Percentiles rank a stretch among this genome's conserved stretches.
These are phyloP conservation scores for Oreortyx pictus DNA, from an alignment of 2,797 vertebrate genomes.

Conservation along the genomic window DNA sequence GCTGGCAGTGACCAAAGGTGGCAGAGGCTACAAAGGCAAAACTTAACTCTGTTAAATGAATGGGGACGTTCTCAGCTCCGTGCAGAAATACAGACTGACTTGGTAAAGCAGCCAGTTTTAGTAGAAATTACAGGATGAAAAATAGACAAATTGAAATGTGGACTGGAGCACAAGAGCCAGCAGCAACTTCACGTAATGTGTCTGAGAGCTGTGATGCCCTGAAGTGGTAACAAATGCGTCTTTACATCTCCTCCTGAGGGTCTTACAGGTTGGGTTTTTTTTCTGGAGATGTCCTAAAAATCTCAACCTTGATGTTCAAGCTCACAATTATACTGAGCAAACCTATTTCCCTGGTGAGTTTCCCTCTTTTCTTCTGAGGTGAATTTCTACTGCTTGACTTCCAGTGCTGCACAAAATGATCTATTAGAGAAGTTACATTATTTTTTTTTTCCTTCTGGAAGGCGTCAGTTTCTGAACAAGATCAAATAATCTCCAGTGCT, in stretches of 20 bases:
- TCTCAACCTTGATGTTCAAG: conserved; percentile 46
- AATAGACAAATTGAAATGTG: background rate
- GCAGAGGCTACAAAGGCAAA: background rate
- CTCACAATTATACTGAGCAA: conserved; percentile 58
- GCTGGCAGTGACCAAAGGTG: background rate
- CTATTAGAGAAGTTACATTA: conserved; percentile 70
- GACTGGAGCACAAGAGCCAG: background rate
- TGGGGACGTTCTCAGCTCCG: background rate
- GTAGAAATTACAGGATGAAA: background rate
- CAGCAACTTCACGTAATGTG: background rate
- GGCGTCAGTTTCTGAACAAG: conserved; percentile 72
- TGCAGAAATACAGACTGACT: background rate
- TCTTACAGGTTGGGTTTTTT: background rate
- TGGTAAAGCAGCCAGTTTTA: background rate
- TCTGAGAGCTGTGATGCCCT: background rate
- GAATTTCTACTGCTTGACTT: conserved; percentile 72
- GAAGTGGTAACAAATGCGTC: conserved; percentile 23
- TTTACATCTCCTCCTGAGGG: conserved; percentile 25
- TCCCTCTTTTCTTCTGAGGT: conserved; percentile 65
- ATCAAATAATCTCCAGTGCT: conserved; percentile 74
- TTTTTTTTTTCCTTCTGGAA: conserved; percentile 64
- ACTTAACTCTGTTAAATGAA: background rate
- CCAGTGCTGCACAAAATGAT: conserved; percentile 69
- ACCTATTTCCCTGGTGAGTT: conserved; percentile 65
- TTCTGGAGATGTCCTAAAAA: conserved; percentile 47